A percentile compares a stretch with the other conserved stretches of the same genome.
phyloP scores from a whole-genome alignment of 2,113 vertebrate genomes.

The Circaetus gallicus region DNA sequence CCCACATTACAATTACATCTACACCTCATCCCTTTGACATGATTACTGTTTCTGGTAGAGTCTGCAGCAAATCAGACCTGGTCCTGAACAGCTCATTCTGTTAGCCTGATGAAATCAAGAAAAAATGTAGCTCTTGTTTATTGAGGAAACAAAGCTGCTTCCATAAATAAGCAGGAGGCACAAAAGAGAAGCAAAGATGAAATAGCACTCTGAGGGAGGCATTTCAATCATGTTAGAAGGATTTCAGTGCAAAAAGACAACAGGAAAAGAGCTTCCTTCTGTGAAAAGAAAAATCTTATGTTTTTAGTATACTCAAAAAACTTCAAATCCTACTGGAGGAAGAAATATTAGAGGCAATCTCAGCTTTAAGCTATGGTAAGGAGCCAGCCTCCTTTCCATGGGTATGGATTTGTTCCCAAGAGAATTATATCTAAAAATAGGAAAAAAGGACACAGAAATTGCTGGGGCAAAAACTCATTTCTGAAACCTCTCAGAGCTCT shows the following conservation, averaged over 20 bases:
- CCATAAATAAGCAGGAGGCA: conserved; percentile 28
- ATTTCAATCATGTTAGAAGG: background rate
- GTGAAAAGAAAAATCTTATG: background rate
- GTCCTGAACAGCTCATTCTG: background rate
- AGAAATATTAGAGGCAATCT: background rate
- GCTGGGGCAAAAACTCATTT: background rate
- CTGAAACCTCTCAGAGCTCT: background rate
- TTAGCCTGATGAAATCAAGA: background rate
- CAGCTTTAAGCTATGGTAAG: background rate
- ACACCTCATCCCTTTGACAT: background rate
- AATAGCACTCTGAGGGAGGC: background rate
- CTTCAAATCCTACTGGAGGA: background rate
- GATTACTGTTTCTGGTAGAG: background rate
- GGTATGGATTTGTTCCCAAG: background rate
- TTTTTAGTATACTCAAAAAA: background rate
- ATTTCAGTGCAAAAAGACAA: background rate
- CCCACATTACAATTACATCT: background rate
- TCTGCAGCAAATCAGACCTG: background rate
- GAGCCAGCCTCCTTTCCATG: background rate
- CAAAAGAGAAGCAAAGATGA: background rate
- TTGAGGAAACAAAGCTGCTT: conserved; percentile 21
- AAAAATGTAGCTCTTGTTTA: conserved; percentile 2
- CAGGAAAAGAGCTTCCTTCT: background rate
- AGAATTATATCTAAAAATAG: background rate
- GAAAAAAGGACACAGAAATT: background rate